Evolutionary conservation across 2,113 vertebrate genomes (phyloP).

Genomic region (Rhea pennata): DNA sequence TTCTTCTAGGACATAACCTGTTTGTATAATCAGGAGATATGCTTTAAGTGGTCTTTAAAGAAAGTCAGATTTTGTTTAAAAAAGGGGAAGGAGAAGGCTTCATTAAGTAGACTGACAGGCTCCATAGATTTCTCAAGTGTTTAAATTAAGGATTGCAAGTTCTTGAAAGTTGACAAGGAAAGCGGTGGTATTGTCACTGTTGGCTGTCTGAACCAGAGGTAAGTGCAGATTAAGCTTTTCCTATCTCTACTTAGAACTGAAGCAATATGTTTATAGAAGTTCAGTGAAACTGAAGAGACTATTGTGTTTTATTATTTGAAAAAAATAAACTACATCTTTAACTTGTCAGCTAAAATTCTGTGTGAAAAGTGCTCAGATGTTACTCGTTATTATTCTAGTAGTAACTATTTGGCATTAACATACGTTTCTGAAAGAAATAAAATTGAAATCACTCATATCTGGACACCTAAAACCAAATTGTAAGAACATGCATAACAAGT

Average conservation of each 20-base stretch:
- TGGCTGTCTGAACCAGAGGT: constrained; percentile 73
- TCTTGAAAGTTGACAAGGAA: constrained; percentile 80
- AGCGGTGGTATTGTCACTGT: constrained; percentile 69
- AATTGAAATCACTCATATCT: background rate
- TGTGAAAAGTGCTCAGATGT: background rate
- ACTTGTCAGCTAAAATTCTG: constrained; percentile 12
- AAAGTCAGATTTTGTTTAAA: constrained; percentile 79
- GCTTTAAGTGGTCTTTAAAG: constrained; percentile 75
- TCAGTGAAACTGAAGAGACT: background rate
- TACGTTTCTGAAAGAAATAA: constrained; percentile 4
- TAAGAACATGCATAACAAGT: background rate
- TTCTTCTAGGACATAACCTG: constrained; percentile 61
- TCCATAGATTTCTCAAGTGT: constrained; percentile 83
- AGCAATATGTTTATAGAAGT: background rate
- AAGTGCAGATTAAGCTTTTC: constrained; percentile 77
- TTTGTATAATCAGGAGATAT: constrained; percentile 77
- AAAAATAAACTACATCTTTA: background rate
- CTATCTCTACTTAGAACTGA: constrained; percentile 24
- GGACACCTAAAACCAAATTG: background rate
- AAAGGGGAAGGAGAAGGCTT: constrained; percentile 68
- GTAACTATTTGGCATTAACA: constrained; percentile 19
- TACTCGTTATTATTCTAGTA: background rate
- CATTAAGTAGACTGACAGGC: constrained; percentile 82
- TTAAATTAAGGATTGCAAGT: constrained; percentile 83
- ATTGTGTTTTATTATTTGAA: constrained; percentile 20